These are phyloP conservation scores for Cheilosia scutellata DNA, from an alignment of 2,888 invertebrate species.

Conservation along the genomic window DNA sequence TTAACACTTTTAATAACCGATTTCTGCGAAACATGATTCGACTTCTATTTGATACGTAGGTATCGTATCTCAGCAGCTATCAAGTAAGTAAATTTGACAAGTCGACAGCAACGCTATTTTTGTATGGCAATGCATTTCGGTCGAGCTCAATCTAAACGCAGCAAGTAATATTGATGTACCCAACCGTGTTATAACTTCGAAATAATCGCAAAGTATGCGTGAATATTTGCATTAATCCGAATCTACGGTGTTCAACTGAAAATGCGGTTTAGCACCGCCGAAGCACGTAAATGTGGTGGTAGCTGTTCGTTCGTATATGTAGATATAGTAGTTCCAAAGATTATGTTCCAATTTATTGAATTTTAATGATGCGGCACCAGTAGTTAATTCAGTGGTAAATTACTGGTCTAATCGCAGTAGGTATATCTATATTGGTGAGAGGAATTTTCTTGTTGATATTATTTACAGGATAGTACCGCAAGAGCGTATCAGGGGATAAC, in stretches of 20 bases:
- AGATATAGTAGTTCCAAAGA: not conserved
- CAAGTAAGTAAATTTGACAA: constrained; percentile 49
- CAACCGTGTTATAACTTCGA: constrained; percentile 37
- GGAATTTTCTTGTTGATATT: constrained; percentile 9
- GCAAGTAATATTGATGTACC: constrained; percentile 27
- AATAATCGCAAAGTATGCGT: constrained; percentile 40
- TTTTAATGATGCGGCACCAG: constrained; percentile 51
- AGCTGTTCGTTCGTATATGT: not conserved
- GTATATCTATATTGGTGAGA: constrained; percentile 36
- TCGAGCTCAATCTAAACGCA: constrained; percentile 8
- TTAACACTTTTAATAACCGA: constrained; percentile 24
- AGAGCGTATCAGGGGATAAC: not conserved
- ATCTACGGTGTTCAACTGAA: constrained; percentile 15
- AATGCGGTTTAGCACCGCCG: constrained; percentile 11
- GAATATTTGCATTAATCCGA: constrained; percentile 36
- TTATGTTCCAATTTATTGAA: constrained; percentile 52
- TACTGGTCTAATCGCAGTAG: constrained; percentile 42
- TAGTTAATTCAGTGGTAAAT: constrained; percentile 38
- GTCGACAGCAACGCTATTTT: constrained; percentile 29
- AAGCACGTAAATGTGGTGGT: not conserved
- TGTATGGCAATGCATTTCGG: constrained; percentile 7
- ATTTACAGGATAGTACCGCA: constrained; percentile 5
- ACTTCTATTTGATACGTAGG: not conserved
- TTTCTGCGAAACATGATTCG: not conserved
- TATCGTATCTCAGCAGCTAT: constrained; percentile 7